phyloP scores from a whole-genome alignment of 2,797 vertebrate species.

The Pipistrellus kuhlii region DNA sequence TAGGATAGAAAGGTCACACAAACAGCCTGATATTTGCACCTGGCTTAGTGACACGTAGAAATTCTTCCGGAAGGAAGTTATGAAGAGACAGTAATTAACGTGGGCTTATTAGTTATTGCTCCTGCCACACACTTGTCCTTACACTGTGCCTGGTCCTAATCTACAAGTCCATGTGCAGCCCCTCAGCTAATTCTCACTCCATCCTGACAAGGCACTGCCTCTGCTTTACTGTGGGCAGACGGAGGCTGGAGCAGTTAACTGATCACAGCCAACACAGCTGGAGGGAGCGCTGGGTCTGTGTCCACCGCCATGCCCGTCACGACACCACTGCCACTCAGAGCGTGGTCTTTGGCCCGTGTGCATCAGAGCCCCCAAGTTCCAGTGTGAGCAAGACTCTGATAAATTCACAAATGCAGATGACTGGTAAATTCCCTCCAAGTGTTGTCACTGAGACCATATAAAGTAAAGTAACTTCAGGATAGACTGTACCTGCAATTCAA shows the following conservation, averaged over 20 bases:
- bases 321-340: neutral
- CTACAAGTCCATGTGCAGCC: neutral
- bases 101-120: neutral
- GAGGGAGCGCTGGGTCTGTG: neutral
- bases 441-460: neutral
- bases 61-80: constrained; percentile 24
- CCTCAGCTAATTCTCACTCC: neutral
- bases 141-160: neutral
- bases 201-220: neutral
- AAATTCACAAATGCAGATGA: neutral
- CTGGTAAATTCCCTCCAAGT: neutral
- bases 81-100: neutral
- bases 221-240: neutral
- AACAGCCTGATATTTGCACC: neutral
- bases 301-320: neutral
- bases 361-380: neutral
- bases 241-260: neutral
- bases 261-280: neutral
- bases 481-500: constrained; percentile 76
- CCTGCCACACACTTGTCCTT: neutral
- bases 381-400: neutral
- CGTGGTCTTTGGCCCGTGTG: neutral
- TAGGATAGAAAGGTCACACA: neutral
- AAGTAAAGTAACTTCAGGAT: neutral
- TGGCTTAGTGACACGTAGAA: neutral